Base-by-base conservation (phyloP, 2,797 vertebrate genomes). In the Eurystomus glaucurus region DNA sequence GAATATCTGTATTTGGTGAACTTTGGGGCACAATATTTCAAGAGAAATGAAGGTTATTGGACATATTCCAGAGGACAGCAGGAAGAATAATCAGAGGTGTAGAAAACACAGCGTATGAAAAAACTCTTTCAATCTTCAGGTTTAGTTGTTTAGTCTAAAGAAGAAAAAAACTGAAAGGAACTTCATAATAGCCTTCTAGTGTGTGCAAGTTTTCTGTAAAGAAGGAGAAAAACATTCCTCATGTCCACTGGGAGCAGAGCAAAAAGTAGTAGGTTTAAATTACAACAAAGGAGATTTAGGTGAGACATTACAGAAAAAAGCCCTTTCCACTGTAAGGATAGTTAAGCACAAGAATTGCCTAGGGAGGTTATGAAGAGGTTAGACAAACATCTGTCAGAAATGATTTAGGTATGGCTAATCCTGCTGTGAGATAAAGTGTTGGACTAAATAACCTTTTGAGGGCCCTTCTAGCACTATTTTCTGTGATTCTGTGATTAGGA, bases 381-480 rank as follows among this genome's bases (percentile, higher is more conserved):
- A 97, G 97, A 97, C 95, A 97, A 97, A 97, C 95, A 96, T 93
- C 93, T 96, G 97, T 97, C 97, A 97, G 89, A 94, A 97, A 93
- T 97, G 81, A 97, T 97, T 97, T 95, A 97, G 96, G 60, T 97
- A 39, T 87, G 92, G 86, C 84, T 96, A 93, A 95, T 94, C 95
- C 92, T 96, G 55, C 96, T 97, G 87, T 93, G 96, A 95, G 91
- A 94, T 95, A 96, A 93, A 81, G 70, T 92, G 78, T 97, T 95
- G 87, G 76, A 84, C 87, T 93, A 93, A 95, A 96, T 97, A 95
- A 97, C 96, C 94, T 95, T 94, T 80, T 83, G 87, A 95, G 91
- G 89, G 94, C 50, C 92, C 90, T 93, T 93, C 88, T 92, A 93
- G 86, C 84, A 68, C 77, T 91, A 6, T 95, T 96, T 94, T 90